Conservation (phyloP, 2,113 vertebrate genomes). For the Emydocephalus ijimae region DNA sequence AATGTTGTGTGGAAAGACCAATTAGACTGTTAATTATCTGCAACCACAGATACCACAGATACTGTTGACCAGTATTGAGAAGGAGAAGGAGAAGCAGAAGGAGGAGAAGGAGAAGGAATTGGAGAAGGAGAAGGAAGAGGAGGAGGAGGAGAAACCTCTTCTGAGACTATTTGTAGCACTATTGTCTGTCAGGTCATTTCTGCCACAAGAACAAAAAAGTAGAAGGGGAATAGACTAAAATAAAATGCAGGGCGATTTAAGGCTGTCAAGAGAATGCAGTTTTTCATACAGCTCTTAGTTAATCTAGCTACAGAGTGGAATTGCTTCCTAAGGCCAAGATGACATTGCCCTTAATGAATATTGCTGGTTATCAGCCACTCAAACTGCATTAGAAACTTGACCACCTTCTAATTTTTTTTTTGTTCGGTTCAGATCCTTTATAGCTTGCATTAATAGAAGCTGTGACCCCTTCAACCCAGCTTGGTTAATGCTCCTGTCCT, state of each 20-base stretch:
- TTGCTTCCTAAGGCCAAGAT: neutral
- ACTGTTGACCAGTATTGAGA: no score
- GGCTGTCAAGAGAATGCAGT: neutral
- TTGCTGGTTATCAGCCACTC: neutral
- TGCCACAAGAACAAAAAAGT: neutral
- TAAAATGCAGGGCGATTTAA: neutral
- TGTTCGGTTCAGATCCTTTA: neutral
- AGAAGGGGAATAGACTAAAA: neutral
- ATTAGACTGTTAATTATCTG: no score
- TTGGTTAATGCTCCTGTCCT: neutral
- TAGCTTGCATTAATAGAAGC: neutral
- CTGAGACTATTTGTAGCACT: neutral
- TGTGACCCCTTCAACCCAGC: neutral
- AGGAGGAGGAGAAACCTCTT: neutral
- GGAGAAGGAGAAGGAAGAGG: accelerated
- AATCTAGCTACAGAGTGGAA: neutral
- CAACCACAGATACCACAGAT: no score
- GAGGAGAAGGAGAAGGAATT: accelerated
- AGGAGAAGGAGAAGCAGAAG: neutral
- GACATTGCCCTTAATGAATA: neutral
- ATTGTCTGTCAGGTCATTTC: neutral
- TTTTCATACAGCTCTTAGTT: neutral
- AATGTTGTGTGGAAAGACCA: no score
- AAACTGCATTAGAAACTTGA: neutral
- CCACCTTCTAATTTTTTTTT: neutral